Base-by-base conservation (phyloP, 92 coral and sea anemone species). In the Phymanthus crucifer region DNA sequence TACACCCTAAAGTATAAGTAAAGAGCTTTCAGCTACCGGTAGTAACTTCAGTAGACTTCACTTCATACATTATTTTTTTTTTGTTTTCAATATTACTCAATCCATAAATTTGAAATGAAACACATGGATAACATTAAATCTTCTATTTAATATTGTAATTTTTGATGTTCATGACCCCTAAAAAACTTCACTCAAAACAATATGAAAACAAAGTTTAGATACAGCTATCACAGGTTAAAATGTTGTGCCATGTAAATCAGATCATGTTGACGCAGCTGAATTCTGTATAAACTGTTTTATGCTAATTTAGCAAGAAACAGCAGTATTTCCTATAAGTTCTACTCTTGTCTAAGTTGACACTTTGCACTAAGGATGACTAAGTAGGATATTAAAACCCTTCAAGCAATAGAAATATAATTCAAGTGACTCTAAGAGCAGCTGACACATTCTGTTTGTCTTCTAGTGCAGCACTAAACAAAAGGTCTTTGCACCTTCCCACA, bases 391-490 rank as follows among this genome's bases (percentile, higher is more conserved):
- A 61, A 61, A 61, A 29, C 29, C 68, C 27, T 61, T 5, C 3
- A 61, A 29, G 68, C 68, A 61, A 61, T 26, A n/a, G 32, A 61
- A 61, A 61, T 61, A 24, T 24, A 24, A 61, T 61, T 61, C 68
- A 61, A 61, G 68, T 61, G 36, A 61, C 33, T 27, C 68, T 61
- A 61, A n/a, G 4, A 61, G 68, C 68, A 61, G 68, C 68, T 61
- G 68, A 61, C 29, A 61, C 32, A 61, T 54, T 54, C 1, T 57
- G 68, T 61, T 61, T 29, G 68, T 6, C 68, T 27, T 27, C 4
- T 4, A 61, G 29, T 61, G 68, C 68, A 61, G 29, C 36, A 61
- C 68, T 27, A 61, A 27, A 61, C 35, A 61, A 61, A 61, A 61
- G 35, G 18, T 61, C 3, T 24, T 27, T 10, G 17, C 68, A 61